Percentiles rank a stretch among this genome's conserved stretches.
Evolutionary conservation across 2,113 vertebrate genomes (phyloP).

Genomic region (Anarrhichthys ocellatus): DNA sequence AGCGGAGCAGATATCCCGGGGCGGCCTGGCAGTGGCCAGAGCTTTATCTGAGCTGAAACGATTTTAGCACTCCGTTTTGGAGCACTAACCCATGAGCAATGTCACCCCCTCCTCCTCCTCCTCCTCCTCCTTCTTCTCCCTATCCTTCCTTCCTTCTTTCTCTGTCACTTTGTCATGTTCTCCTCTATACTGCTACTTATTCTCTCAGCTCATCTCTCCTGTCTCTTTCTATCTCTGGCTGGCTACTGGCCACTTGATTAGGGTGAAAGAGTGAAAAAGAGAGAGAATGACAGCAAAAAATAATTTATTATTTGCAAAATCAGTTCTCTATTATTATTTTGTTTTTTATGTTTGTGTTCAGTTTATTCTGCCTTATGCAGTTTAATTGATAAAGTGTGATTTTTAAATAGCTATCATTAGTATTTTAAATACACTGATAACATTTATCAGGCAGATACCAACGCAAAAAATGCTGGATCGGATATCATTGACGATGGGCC

Average conservation of each 20-base stretch:
- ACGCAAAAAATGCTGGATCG: neutral
- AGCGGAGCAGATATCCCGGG: constrained; percentile 89
- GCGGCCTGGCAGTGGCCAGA: constrained; percentile 77
- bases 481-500: neutral
- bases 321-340: neutral
- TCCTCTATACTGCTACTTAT: constrained; percentile 34
- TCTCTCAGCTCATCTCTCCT: constrained; percentile 48
- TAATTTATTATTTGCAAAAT: neutral
- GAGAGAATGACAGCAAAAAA: neutral
- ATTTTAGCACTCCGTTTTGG: constrained; percentile 87
- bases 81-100: constrained; percentile 95
- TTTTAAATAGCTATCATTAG: neutral
- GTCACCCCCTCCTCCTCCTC: constrained; percentile 72
- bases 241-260: constrained; percentile 3
- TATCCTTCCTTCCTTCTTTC: constrained; percentile 71
- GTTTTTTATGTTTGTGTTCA: neutral
- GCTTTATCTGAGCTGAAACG: constrained; percentile 93
- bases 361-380: neutral
- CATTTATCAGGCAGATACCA: neutral
- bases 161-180: constrained; percentile 36
- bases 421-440: neutral
- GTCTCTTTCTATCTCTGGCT: constrained; percentile 67
- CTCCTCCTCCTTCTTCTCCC: constrained; percentile 65
- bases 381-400: neutral
- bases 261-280: neutral